A percentile compares a stretch with the other conserved stretches of the same genome.
Evolutionary conservation across 2,888 invertebrate species (phyloP).

Genomic region (Pharmacophagus antenor): DNA sequence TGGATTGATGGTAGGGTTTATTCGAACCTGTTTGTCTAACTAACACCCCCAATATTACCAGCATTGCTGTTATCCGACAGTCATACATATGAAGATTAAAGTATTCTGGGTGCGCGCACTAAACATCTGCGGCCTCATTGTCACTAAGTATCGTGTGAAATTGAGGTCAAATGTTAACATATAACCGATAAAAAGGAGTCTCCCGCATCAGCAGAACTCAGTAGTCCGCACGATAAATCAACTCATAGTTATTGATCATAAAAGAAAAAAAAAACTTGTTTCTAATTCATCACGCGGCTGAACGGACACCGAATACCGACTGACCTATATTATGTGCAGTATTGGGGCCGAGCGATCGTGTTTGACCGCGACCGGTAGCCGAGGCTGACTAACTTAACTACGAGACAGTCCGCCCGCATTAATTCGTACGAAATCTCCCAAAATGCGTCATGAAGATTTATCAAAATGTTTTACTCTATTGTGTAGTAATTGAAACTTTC

Average conservation of each 20-base stretch:
- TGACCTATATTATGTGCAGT: conserved; percentile 48
- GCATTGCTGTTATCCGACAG: too few species aligned
- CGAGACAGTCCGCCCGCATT: conserved; percentile 3
- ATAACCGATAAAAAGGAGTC: neutral
- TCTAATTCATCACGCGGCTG: conserved; percentile 51
- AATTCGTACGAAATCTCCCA: neutral
- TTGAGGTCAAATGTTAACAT: too few species aligned
- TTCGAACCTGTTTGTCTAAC: too few species aligned
- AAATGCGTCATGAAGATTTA: neutral
- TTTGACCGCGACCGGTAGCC: conserved; percentile 34
- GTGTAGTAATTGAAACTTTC: too few species aligned
- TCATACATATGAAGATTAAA: too few species aligned
- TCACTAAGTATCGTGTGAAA: too few species aligned
- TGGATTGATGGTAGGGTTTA: too few species aligned
- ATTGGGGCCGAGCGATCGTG: conserved; percentile 41
- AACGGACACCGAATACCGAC: conserved; percentile 50
- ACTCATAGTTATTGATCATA: conserved; percentile 40
- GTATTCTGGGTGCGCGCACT: too few species aligned
- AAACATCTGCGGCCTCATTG: too few species aligned
- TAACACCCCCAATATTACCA: too few species aligned
- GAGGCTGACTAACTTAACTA: conserved; percentile 27
- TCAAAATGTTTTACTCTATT: neutral
- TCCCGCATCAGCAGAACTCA: conserved; percentile 29
- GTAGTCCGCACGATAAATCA: conserved; percentile 56
- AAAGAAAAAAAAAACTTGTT: conserved; percentile 51